phyloP scores from a whole-genome alignment of 1,140 invertebrate genomes.

The Drosophila orena region DNA sequence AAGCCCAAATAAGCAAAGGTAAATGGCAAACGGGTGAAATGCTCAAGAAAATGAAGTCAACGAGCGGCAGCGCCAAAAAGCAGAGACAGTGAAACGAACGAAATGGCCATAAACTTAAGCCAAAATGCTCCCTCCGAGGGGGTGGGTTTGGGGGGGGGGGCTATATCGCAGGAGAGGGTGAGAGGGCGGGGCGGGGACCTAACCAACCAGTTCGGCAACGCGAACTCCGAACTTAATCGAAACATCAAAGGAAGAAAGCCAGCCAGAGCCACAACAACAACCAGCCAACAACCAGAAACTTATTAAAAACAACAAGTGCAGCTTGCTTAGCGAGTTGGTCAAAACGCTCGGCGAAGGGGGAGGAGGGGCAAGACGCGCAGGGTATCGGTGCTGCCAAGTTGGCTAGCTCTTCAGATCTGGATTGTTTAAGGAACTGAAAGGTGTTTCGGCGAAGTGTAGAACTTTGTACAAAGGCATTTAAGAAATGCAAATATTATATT shows the following conservation, averaged over 20 bases:
- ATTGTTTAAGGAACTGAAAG: background rate
- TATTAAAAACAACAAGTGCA: conserved; percentile 84
- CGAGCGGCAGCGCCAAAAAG: conserved; percentile 49
- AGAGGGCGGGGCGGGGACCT: conserved; percentile 23
- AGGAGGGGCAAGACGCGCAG: background rate
- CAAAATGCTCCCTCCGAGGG: conserved; percentile 56
- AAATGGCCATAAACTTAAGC: conserved; percentile 78
- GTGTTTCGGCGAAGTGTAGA: too few relatives aligned
- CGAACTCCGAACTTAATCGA: conserved; percentile 83
- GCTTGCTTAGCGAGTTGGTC: conserved; percentile 38
- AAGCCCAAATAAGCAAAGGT: conserved; percentile 38
- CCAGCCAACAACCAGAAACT: conserved; percentile 66
- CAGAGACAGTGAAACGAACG: conserved; percentile 75
- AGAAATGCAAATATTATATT: too few relatives aligned
- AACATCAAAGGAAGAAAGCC: conserved; percentile 73
- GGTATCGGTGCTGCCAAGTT: conserved; percentile 5
- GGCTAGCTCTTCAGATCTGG: background rate
- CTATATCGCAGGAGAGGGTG: background rate
- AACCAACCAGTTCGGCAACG: conserved; percentile 77
- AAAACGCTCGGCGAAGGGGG: conserved; percentile 10
- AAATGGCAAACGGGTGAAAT: conserved; percentile 65
- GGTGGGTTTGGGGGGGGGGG: background rate
- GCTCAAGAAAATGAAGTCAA: conserved; percentile 77
- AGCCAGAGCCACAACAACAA: conserved; percentile 34
- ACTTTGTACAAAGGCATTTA: too few relatives aligned